phyloP scores from a whole-genome alignment of 2,888 invertebrate genomes.

The Ischnura elegans region DNA sequence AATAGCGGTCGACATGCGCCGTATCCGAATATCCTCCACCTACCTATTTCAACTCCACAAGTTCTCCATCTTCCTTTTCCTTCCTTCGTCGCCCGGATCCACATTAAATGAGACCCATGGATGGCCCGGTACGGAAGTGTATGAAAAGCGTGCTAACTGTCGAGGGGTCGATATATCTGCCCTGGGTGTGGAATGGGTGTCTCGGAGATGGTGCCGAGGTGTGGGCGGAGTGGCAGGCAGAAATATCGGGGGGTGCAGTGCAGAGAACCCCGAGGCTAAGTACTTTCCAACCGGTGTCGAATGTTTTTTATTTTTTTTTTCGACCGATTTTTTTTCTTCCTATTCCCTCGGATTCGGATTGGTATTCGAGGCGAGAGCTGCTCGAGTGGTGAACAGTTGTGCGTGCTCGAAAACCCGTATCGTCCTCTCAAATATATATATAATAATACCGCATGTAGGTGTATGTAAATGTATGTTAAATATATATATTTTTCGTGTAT shows the following conservation, averaged over 20 bases:
- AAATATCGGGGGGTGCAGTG: neutral
- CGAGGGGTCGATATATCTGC: slow-evolving; percentile 21
- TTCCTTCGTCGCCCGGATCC: neutral
- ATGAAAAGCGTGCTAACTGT: slow-evolving; percentile 62
- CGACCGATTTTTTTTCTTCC: slow-evolving; percentile 28
- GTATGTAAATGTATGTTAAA: neutral
- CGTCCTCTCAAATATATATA: neutral
- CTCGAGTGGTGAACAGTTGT: neutral
- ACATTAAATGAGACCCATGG: slow-evolving; percentile 51
- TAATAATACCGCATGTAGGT: neutral
- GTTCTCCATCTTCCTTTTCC: neutral
- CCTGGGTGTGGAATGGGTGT: neutral
- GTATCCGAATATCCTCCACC: too few species aligned
- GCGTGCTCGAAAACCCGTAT: neutral
- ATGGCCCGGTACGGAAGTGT: slow-evolving; percentile 57
- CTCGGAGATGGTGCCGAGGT: neutral
- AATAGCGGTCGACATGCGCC: too few species aligned
- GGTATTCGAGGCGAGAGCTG: slow-evolving; percentile 12
- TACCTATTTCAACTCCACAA: too few species aligned
- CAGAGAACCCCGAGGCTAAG: slow-evolving; percentile 16
- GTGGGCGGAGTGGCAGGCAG: neutral
- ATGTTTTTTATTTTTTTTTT: slow-evolving; percentile 46
- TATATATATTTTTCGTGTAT: neutral
- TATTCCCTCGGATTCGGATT: slow-evolving; percentile 1
- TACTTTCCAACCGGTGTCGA: slow-evolving; percentile 55